Percentiles rank a stretch among this genome's conserved stretches.
Conservation (phyloP, 2,113 vertebrate genomes). For the Scolopax mira region DNA sequence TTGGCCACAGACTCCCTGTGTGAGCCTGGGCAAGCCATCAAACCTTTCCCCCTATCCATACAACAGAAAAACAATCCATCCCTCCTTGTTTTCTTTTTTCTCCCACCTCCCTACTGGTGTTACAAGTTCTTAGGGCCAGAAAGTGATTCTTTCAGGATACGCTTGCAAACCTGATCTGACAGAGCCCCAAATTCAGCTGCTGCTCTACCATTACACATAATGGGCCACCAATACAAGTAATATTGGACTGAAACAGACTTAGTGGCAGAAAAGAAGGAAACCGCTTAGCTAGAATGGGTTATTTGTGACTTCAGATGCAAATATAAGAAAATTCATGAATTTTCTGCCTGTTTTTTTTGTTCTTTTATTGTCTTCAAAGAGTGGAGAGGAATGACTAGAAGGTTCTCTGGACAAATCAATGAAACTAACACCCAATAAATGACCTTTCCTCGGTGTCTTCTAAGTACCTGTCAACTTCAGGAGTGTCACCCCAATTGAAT, state of each 20-base stretch:
- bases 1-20: neutral
- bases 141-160: neutral
- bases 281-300: neutral
- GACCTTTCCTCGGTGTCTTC: conserved; percentile 46
- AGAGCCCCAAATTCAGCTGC: neutral
- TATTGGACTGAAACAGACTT: neutral
- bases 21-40: neutral
- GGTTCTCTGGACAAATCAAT: conserved; percentile 28
- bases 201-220: neutral
- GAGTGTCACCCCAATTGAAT: conserved; percentile 42
- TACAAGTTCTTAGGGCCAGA: neutral
- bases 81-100: neutral
- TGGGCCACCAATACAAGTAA: neutral
- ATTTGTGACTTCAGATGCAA: neutral
- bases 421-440: conserved; percentile 29
- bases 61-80: neutral
- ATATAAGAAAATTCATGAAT: neutral
- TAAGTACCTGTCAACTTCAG: conserved; percentile 55
- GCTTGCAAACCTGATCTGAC: neutral
- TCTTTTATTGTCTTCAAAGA: neutral
- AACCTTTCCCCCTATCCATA: neutral
- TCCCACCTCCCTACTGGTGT: neutral
- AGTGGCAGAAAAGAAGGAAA: neutral
- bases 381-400: neutral
- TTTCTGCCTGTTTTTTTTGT: neutral